Evolutionary conservation across 2,888 invertebrate genomes (phyloP).

Genomic region (Xestia rhomboidea): DNA sequence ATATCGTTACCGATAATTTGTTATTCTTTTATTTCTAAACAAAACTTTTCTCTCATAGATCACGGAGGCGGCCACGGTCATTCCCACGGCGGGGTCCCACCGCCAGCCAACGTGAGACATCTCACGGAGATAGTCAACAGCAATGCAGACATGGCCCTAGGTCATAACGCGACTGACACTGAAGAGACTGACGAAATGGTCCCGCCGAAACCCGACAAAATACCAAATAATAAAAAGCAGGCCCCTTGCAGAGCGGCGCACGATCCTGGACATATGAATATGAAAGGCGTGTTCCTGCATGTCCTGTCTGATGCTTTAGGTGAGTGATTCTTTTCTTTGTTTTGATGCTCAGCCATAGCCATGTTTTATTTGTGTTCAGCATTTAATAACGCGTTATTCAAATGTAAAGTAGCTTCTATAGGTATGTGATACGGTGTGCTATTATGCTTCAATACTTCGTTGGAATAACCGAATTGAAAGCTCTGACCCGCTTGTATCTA

Average conservation of each 20-base stretch:
- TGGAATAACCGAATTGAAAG: not conserved
- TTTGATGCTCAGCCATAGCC: not conserved
- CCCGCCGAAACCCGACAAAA: constrained; percentile 78
- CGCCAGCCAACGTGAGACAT: constrained; percentile 86
- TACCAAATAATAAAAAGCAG: constrained; percentile 82
- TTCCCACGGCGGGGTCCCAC: constrained; percentile 91
- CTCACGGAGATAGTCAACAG: constrained; percentile 88
- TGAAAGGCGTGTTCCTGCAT: constrained; percentile 99
- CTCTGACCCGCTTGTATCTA: not conserved
- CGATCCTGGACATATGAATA: constrained; percentile 97
- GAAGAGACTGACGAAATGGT: constrained; percentile 89
- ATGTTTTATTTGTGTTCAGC: not conserved
- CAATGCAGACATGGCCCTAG: constrained; percentile 87
- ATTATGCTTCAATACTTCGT: not conserved
- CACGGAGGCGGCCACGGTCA: constrained; percentile 93
- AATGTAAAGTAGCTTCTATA: not conserved
- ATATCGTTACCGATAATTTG: not conserved
- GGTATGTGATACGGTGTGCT: not conserved
- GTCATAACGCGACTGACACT: constrained; percentile 84
- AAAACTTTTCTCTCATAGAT: constrained; percentile 86
- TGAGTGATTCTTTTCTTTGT: constrained; percentile 73
- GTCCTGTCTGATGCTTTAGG: constrained; percentile 99
- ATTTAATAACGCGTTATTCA: constrained; percentile 6
- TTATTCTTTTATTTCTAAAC: constrained; percentile 1
- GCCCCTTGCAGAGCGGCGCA: constrained; percentile 77